A percentile compares a stretch with the other conserved stretches of the same genome.
phyloP scores from a whole-genome alignment of 2,113 vertebrate genomes.

The Petroica traversi region DNA sequence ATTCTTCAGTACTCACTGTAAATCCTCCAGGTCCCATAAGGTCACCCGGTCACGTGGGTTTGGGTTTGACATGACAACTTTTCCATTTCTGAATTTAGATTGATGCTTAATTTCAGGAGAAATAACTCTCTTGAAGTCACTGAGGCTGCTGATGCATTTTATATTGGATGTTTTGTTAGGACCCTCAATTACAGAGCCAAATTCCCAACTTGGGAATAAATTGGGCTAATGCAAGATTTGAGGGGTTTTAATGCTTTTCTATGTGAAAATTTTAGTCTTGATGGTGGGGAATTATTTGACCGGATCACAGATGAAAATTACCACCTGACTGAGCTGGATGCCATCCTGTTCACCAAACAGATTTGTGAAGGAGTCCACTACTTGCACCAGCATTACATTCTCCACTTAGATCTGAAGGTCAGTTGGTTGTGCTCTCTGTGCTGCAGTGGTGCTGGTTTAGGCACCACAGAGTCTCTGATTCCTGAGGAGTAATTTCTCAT shows the following conservation, averaged over 20 bases:
- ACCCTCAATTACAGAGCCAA: neutral
- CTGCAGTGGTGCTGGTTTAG: neutral
- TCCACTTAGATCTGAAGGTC: slow-evolving; percentile 95
- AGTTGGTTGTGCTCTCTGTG: neutral
- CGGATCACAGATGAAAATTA: slow-evolving; percentile 92
- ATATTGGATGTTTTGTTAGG: neutral
- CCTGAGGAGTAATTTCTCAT: neutral
- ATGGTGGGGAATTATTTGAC: slow-evolving; percentile 94
- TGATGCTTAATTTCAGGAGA: neutral
- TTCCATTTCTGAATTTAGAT: neutral
- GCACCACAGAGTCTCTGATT: neutral
- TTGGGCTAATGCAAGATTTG: neutral
- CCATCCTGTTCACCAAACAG: slow-evolving; percentile 87
- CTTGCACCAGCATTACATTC: slow-evolving; percentile 89
- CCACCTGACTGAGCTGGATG: slow-evolving; percentile 86
- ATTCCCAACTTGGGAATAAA: neutral
- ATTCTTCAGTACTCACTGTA: neutral
- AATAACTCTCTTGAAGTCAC: neutral
- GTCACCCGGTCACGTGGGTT: neutral
- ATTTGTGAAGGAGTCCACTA: slow-evolving; percentile 88
- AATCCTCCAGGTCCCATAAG: neutral
- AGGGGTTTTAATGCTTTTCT: neutral
- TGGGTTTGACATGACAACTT: neutral
- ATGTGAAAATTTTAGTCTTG: slow-evolving; percentile 76
- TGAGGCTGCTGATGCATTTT: neutral